Evolutionary conservation across 2,888 invertebrate genomes (phyloP), one percentile per base, ranked within the genome.

Genomic region (Tridacna gigas): DNA sequence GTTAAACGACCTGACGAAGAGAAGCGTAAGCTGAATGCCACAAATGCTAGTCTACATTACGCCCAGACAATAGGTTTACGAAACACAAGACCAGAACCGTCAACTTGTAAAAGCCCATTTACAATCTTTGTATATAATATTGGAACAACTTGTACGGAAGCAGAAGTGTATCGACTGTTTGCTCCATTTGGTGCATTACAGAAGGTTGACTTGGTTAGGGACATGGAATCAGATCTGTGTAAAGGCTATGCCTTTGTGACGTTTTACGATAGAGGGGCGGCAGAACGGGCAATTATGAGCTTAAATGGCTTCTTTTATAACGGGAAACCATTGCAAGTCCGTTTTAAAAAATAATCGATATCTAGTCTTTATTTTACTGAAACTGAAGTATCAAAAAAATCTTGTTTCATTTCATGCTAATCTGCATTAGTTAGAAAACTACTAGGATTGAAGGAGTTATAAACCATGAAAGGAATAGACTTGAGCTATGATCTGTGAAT

Each of bases 1-100:
- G 98, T 98, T 45, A 97, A 97, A 96, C 96, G 97, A 90, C 83
- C 83, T 22, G 82, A 78, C 13, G 69, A 65, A 20, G 74, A 81
- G 15, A 73, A 56, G 18, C 67, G 67, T 22, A 75, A 69, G 60
- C 18, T 48, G 0, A 45, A 47, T 13, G n/a, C 80, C 18, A 78
- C 56, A 37, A 51, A 71, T 60, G 61, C 56, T 28, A 56, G 63
- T 69, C 3, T 48, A 25, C 71, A 69, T 25, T 66, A 48, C 47
- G 73, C 56, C 9, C 67, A 67, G 9, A 65, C 51, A 18, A 20
- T 18, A n/a, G 51, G 51, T 25, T 22, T 67, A 20, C 66, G 48
- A 51, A 48, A 66, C 47, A 63, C 45, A 37, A 37, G 61, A 37
- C 75, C 26, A 20, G 22, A 45, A 13, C 25, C 25, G n/a, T 20